Base-by-base conservation (phyloP, 2,888 invertebrate species). In the Harpalus rubripes region DNA sequence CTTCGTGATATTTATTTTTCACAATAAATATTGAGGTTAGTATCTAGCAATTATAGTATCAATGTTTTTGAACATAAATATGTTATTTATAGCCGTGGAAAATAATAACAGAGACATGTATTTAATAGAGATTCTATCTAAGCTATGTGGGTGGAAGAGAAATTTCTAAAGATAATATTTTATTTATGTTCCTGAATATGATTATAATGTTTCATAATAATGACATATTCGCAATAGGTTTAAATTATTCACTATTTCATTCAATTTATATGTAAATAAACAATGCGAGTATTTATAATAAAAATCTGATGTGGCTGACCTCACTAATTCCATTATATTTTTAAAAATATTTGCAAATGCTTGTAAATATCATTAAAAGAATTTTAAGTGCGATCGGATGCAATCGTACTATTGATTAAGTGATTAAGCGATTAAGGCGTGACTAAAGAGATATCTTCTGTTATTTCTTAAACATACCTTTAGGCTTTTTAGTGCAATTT, bases 41-140 rank as follows among this genome's bases (percentile, higher is more conserved):
- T 52, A 10, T 52, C 72, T 74, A 74, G 72, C 72, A 74, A 74
- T 74, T 74, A 74, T 74, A 44, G 15, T 74, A 41, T 41, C 72
- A 16, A 18, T 41, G 72, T 74, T 10, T 44, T 72, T 16, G 41
- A 8, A 72, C 41, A 74, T 74, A 74, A 74, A 74, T 74, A 41
- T 74, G 41, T 74, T 41, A 74, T 74, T 44, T 74, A 52, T 52
- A 52, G 44, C 10, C 12, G 8, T 52, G 44, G 44, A 52, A 52
- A 52, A 52, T 52, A 52, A 52, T 52, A 52, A 52, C 44, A 52
- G 44, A 52, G 44, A 52, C 44, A 52, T 52, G 44, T 52, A 52
- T 52, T 52, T 52, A 52, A 52, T 74, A 18, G 41, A 74, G 72
- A 74, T 74, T 74, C 16, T 44, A 74, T 74, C 44, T 10, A 8